Evolutionary conservation across 1,140 invertebrate species (phyloP), one percentile per base, ranked within the genome.

Genomic region (Leptonema lineaticorne): DNA sequence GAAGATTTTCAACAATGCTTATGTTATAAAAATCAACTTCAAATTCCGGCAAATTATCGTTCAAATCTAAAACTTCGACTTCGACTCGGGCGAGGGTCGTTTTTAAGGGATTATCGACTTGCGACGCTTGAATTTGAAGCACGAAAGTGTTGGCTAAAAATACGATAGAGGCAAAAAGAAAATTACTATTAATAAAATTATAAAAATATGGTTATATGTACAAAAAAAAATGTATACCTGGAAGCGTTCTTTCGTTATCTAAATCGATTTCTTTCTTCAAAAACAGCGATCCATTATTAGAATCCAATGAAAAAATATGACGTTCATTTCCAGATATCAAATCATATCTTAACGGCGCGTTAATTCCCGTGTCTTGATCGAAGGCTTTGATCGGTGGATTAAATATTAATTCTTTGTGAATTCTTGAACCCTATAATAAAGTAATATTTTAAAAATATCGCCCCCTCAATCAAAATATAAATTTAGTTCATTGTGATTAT

Each of bases 21-120:
- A 95, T 94, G 71, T 94, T 94, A 75, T 95, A 95, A 70, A 92
- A 87, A 72, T 93, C 92, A 0, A 92, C 90, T 78, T 94, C 92
- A 68, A 95, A 95, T 70, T 92, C 87, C 0, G 92, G 92, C 16
- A 90, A 77, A 77, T 93, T 93, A 75, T 94, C 92, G 74, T 94
- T 94, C 0, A 95, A 75, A 75, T 95, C 92, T 8, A 91, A 74
- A 0, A 95, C 81, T 76, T 92, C 88, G 0, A 95, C 81, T 76
- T 94, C 91, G 0, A 94, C 85, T 67, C 89, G 81, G 0, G 92
- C 89, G 0, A 87, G 78, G 0, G 89, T 87, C 29, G 87, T 87
- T 74, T 91, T 90, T n/a, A 90, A 73, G 0, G 90, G 87, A 79
- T 92, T 92, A 75, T 93, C 89, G 22, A 87, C 78, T 75, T 94